Evolutionary conservation across 2,113 vertebrate genomes (phyloP), one percentile per base, ranked within the genome.

Genomic region (Merops nubicus): DNA sequence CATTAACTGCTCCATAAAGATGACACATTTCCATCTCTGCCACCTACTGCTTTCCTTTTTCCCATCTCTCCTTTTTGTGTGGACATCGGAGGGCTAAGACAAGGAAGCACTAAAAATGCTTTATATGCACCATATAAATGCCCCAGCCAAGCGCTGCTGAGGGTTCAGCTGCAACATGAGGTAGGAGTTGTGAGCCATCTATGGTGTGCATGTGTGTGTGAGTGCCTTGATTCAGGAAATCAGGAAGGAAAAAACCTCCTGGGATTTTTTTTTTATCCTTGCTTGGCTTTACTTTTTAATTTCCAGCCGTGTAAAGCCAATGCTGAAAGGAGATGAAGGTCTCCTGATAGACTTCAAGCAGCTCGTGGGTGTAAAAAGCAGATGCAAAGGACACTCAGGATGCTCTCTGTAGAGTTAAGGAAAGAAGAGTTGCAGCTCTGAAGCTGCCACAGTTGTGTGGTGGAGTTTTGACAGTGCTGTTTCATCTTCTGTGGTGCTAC

Each of bases 11-110:
- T 88, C 67, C 70, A 69, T 79, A 73, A 85, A 10, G 74, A 94
- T 89, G 93, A 95, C 91, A 93, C 85, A 91, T 93, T 93, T 96
- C 88, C 89, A 94, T 93, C 91, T 85, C 57, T 86, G 85, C 92
- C 94, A 83, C 91, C 95, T 63, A 93, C 94, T 26, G 59, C 92
- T 93, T 94, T 88, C 92, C 63, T 29, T 92, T 63, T 53, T 83
- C 59, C 25, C 29, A 28, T 78, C 59, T 74, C 67, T 70, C 89
- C 56, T 38, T 91, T 96, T 80, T 42, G 45, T 94, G 65, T 0
- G 85, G 89, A 91, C 69, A 69, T 75, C 60, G 11, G 85, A 96
- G 18, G 45, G n/a, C 62, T 87, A 48, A 88, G 78, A 76, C 82
- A 69, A 89, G 88, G 65, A 94, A 91, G 67, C 51, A 63, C 85